Base-by-base conservation (phyloP, 2,113 vertebrate genomes). In the Ciconia boyciana region DNA sequence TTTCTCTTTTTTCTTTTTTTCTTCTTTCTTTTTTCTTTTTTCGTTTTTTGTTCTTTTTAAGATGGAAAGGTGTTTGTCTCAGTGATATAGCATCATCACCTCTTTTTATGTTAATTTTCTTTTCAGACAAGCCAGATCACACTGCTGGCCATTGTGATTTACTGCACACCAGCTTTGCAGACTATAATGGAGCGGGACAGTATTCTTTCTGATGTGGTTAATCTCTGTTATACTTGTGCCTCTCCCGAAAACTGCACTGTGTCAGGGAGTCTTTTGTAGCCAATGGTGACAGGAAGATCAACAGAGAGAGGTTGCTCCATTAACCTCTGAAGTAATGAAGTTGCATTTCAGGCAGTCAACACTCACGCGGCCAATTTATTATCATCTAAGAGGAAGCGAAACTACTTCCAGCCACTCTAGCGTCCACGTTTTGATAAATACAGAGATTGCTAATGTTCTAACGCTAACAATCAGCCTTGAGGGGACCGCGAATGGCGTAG, bases 281-380 rank as follows among this genome's bases (percentile, higher is more conserved):
- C 87, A 95, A 87, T 55, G 83, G 84, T 91, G 92, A 86, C 93
- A 95, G 95, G 92, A 96, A 98, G 94, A 97, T 96, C 91, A 96
- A 93, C 93, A 48, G 25, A 97, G 77, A 83, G 85, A 95, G 96
- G 95, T 90, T 97, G 95, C 90, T 97, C 96, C 92, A 91, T 95
- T 97, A 97, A 97, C 96, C 96, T 96, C 95, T 95, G 87, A 90
- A 94, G 95, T 94, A 98, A 97, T 97, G 95, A 97, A 97, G 94
- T 93, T 97, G 92, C 96, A 89, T 96, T 90, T 86, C 91, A 91
- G 92, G 93, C 92, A 96, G 95, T 97, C 96, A 96, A 91, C 93
- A 93, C 97, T 97, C 94, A 92, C 0, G 0, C 83, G 87, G 83
- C 94, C 96, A 92, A 94, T 97, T 97, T 95, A 96, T 97, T 96